Conservation (phyloP, 2,888 invertebrate genomes). For the Crematogaster levior region DNA sequence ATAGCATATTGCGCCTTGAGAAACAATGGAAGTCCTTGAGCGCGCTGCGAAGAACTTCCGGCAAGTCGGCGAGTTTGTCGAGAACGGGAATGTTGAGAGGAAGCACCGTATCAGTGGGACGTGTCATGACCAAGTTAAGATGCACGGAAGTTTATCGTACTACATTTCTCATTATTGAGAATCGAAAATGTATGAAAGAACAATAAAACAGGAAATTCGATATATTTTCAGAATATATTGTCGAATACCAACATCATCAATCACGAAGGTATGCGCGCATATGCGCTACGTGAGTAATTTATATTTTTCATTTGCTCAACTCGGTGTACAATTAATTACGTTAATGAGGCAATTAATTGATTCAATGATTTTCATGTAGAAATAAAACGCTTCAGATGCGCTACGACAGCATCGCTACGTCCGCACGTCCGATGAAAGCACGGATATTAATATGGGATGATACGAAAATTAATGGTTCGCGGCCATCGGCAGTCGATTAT, state of each 20-base stretch:
- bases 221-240: not conserved
- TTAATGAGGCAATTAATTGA: slow-evolving; percentile 51
- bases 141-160: not conserved
- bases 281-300: slow-evolving; percentile 5
- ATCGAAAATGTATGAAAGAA: not conserved
- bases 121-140: slow-evolving; percentile 7
- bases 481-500: slow-evolving; percentile 63
- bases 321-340: slow-evolving; percentile 14
- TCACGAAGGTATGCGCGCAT: not conserved
- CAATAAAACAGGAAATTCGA: not conserved
- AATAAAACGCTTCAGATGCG: slow-evolving; percentile 15
- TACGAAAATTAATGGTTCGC: slow-evolving; percentile 64
- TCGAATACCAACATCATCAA: not conserved
- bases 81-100: not conserved
- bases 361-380: slow-evolving; percentile 27
- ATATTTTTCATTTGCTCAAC: slow-evolving; percentile 7
- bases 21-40: slow-evolving; percentile 48
- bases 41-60: slow-evolving; percentile 47
- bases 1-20: slow-evolving; percentile 41
- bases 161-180: slow-evolving; percentile 14
- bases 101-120: slow-evolving; percentile 11
- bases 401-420: slow-evolving; percentile 30
- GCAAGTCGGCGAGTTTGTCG: slow-evolving; percentile 43
- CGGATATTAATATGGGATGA: slow-evolving; percentile 55
- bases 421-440: slow-evolving; percentile 37